A percentile compares a stretch with the other conserved stretches of the same genome.
These are phyloP conservation scores for Diadumene lineata DNA, from an alignment of 92 coral and sea anemone genomes.

Conservation along the genomic window DNA sequence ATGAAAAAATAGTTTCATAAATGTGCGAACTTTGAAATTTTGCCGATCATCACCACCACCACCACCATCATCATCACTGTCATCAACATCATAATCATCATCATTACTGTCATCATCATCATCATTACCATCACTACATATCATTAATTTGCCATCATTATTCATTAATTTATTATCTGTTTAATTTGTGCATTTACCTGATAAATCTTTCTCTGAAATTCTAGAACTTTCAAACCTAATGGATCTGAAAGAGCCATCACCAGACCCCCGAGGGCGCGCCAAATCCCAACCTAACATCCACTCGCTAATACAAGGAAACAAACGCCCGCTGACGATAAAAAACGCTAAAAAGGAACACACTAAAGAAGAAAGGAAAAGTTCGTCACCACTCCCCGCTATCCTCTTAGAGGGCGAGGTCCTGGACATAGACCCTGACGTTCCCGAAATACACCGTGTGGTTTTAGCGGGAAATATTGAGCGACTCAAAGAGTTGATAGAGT, in stretches of 20 bases:
- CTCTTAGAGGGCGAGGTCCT: constrained; percentile 37
- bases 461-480: constrained; percentile 37
- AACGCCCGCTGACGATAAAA: constrained; percentile 1
- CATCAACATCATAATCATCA: background rate
- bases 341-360: constrained; percentile 9
- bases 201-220: background rate
- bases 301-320: background rate
- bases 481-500: constrained; percentile 46
- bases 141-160: background rate
- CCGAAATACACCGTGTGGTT: constrained; percentile 54
- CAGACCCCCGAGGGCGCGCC: constrained; percentile 16
- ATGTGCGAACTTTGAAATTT: background rate
- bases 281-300: constrained; percentile 17
- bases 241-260: constrained; percentile 17
- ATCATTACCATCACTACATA: background rate
- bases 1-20: too few species aligned
- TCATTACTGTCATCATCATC: background rate
- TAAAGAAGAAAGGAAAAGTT: background rate
- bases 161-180: too few species aligned
- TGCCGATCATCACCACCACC: background rate
- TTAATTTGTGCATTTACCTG: too few species aligned
- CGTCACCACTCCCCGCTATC: constrained; percentile 27
- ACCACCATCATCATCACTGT: background rate
- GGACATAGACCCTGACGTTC: constrained; percentile 47
- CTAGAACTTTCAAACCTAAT: background rate